These are phyloP conservation scores for Bombyx huttoni DNA, from an alignment of 2,888 invertebrate species.

Conservation along the genomic window DNA sequence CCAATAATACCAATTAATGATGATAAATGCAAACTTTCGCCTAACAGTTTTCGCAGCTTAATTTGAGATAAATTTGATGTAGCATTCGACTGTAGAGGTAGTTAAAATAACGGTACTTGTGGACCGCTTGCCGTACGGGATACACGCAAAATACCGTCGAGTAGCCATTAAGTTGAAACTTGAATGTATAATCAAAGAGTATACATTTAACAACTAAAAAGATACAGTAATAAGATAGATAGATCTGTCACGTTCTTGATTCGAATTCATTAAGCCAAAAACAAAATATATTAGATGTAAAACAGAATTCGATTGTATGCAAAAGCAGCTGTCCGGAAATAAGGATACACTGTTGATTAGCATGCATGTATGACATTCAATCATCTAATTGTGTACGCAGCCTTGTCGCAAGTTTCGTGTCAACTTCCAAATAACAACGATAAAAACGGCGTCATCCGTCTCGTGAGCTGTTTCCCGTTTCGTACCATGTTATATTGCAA, in stretches of 20 bases:
- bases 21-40: slow-evolving; percentile 3
- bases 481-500: slow-evolving; percentile 35
- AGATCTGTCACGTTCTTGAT: too few relatives aligned
- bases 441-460: slow-evolving; percentile 42
- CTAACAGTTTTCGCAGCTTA: neutral
- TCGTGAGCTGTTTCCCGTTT: slow-evolving; percentile 47
- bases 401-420: slow-evolving; percentile 27
- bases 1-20: neutral
- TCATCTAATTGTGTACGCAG: slow-evolving; percentile 10
- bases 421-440: slow-evolving; percentile 32
- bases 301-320: too few relatives aligned
- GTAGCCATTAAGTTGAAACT: slow-evolving; percentile 10
- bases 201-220: too few relatives aligned
- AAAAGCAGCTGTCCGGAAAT: neutral
- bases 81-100: slow-evolving; percentile 24
- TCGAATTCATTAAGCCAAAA: too few relatives aligned
- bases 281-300: too few relatives aligned
- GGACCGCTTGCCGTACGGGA: slow-evolving; percentile 61
- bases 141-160: slow-evolving; percentile 38
- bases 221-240: too few relatives aligned
- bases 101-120: slow-evolving; percentile 51
- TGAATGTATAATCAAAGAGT: slow-evolving; percentile 5
- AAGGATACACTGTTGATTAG: slow-evolving; percentile 1
- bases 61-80: slow-evolving; percentile 10
- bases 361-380: slow-evolving; percentile 11